A percentile compares a stretch with the other conserved stretches of the same genome.
Conservation (phyloP, 2,113 vertebrate genomes). For the Pycnonotus jocosus region DNA sequence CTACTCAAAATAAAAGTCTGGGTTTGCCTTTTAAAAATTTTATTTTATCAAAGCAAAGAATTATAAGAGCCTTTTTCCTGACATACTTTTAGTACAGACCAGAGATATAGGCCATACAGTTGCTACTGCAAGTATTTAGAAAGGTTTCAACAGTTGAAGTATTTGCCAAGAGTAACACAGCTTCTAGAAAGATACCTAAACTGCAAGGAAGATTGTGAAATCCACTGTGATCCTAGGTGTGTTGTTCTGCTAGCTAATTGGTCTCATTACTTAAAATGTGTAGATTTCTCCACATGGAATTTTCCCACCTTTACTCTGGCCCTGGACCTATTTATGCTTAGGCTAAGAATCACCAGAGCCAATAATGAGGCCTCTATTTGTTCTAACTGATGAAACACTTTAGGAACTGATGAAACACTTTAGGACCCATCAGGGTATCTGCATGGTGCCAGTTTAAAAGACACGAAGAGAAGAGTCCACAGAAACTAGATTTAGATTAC, state of each 20-base stretch:
- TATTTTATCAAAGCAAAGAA: background rate
- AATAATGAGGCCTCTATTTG: background rate
- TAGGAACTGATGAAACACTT: no score
- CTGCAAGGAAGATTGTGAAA: background rate
- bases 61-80: background rate
- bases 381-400: background rate
- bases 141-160: background rate
- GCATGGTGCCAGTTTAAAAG: background rate
- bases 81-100: background rate
- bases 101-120: background rate
- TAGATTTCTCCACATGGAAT: background rate
- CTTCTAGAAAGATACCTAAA: background rate
- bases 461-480: background rate
- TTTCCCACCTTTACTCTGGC: background rate
- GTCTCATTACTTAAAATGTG: background rate
- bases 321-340: background rate
- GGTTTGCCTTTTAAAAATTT: rapidly evolving
- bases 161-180: background rate
- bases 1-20: background rate
- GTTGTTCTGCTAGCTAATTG: background rate
- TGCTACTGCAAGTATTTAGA: background rate
- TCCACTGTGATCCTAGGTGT: background rate
- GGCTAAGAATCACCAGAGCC: background rate
- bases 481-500: background rate
- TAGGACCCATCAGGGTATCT: background rate